Evolutionary conservation across 2,113 vertebrate genomes (phyloP).

Genomic region (Carassius gibelio): DNA sequence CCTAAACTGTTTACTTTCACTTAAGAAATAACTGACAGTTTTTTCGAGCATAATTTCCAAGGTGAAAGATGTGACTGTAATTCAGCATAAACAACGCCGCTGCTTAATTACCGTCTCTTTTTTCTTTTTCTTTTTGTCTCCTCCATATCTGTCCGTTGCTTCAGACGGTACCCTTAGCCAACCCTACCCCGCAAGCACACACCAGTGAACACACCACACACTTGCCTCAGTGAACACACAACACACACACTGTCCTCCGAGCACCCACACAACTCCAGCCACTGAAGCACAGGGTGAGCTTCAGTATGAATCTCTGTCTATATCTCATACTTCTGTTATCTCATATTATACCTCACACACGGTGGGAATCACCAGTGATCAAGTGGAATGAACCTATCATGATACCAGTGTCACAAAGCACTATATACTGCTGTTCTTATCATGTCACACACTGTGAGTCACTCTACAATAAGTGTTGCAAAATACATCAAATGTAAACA

Average conservation of each 20-base stretch:
- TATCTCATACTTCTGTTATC: not conserved
- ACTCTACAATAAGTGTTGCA: not conserved
- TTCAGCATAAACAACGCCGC: not conserved
- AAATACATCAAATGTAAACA: not conserved
- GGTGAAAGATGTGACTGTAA: not conserved
- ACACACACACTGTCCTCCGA: slow-evolving; percentile 14
- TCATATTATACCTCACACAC: not conserved
- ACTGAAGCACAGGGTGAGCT: not conserved
- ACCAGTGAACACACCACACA: slow-evolving; percentile 35
- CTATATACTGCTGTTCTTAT: not conserved
- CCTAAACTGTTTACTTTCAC: too few species aligned
- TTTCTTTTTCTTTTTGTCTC: not conserved
- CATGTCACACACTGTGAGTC: not conserved
- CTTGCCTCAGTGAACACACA: slow-evolving; percentile 9
- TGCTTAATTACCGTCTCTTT: not conserved
- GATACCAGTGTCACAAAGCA: not conserved
- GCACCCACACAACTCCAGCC: not conserved
- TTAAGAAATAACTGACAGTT: too few species aligned
- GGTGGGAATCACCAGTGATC: not conserved
- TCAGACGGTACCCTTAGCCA: not conserved
- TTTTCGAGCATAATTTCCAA: too few species aligned
- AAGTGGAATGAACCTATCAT: not conserved
- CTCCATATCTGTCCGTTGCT: not conserved
- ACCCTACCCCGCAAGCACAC: slow-evolving; percentile 16
- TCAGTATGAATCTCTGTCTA: not conserved